A percentile compares a stretch with the other conserved stretches of the same genome.
These are phyloP conservation scores for Chouioia cunea DNA, from an alignment of 2,888 invertebrate genomes.

Conservation along the genomic window DNA sequence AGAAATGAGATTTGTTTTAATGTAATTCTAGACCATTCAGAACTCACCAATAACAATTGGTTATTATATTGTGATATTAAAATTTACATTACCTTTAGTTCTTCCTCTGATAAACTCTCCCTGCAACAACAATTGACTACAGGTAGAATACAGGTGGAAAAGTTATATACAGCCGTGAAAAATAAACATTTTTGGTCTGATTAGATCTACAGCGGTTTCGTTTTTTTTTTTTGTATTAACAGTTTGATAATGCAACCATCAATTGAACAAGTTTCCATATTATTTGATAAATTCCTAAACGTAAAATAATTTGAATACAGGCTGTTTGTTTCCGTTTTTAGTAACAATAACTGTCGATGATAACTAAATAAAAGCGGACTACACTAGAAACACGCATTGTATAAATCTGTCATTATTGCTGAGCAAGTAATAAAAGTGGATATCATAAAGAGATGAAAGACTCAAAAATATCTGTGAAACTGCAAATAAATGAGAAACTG, in stretches of 20 bases:
- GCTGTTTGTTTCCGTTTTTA: too few relatives aligned
- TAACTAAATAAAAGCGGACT: too few relatives aligned
- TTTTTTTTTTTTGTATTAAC: slow-evolving; percentile 36
- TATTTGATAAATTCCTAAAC: slow-evolving; percentile 30
- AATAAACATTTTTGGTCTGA: neutral
- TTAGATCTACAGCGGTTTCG: slow-evolving; percentile 38
- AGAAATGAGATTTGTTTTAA: neutral
- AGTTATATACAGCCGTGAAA: neutral
- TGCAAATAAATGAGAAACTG: neutral
- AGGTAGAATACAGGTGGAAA: too few relatives aligned
- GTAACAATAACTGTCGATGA: too few relatives aligned
- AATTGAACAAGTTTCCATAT: slow-evolving; percentile 7
- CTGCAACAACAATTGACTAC: slow-evolving; percentile 53
- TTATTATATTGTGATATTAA: slow-evolving; percentile 1
- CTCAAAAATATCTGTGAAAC: slow-evolving; percentile 31
- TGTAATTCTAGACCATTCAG: slow-evolving; percentile 3
- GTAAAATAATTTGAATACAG: too few relatives aligned
- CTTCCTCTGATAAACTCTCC: slow-evolving; percentile 57
- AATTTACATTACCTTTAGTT: slow-evolving; percentile 60
- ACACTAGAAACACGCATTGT: too few relatives aligned
- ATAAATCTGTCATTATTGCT: too few relatives aligned
- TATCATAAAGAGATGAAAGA: slow-evolving; percentile 42
- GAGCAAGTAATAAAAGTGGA: slow-evolving; percentile 18
- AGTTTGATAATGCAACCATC: neutral
- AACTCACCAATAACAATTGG: neutral